A percentile compares a stretch with the other conserved stretches of the same genome.
Evolutionary conservation across 2,113 vertebrate species (phyloP).

Genomic region (Nipponia nippon): DNA sequence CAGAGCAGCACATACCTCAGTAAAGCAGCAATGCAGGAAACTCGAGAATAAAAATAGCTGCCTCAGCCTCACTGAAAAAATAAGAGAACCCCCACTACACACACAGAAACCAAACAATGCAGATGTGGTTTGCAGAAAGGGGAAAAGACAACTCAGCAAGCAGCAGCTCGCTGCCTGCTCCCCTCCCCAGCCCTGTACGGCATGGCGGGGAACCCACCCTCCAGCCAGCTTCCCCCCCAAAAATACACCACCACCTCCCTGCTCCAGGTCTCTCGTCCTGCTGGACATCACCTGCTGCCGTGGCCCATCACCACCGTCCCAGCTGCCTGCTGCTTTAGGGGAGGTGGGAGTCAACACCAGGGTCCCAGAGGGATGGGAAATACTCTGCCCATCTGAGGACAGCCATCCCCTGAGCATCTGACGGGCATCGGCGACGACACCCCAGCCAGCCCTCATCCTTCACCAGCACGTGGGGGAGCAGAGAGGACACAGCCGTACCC

Average conservation of each 20-base stretch:
- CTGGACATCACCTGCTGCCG: neutral
- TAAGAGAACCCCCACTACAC: neutral
- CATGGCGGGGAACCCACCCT: neutral
- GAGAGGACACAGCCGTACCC: neutral
- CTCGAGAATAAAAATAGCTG: neutral
- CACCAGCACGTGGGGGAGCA: rapidly evolving
- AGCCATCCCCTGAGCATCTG: rapidly evolving
- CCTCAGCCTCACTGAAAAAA: neutral
- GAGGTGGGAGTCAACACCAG: neutral
- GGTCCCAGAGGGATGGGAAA: neutral
- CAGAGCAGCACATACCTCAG: neutral
- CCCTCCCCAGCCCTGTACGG: neutral
- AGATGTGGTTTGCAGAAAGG: neutral
- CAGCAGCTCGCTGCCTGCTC: neutral
- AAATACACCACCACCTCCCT: neutral
- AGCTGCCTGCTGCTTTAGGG: neutral
- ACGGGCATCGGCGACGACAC: rapidly evolving
- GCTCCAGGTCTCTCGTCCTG: neutral
- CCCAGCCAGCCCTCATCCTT: neutral
- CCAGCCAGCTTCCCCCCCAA: too few relatives aligned
- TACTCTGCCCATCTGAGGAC: neutral
- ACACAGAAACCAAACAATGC: neutral
- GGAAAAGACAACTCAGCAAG: neutral
- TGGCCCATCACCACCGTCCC: neutral
- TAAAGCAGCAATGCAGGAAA: neutral